phyloP scores from a whole-genome alignment of 2,888 invertebrate species.

The Sicus ferrugineus region DNA sequence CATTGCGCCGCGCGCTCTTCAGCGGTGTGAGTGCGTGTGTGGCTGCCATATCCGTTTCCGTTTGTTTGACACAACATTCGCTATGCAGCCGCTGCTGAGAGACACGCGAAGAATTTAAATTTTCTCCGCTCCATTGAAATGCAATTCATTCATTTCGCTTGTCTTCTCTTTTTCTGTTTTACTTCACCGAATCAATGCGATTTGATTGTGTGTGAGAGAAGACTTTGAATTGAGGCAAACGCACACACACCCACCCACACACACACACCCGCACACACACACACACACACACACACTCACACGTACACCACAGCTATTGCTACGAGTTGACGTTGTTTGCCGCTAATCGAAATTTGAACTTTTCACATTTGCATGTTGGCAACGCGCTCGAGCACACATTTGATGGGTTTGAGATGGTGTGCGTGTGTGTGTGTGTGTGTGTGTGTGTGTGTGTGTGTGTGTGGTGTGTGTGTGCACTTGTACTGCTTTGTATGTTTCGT shows the following conservation, averaged over 20 bases:
- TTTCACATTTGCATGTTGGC: conserved; percentile 20
- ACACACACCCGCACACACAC: neutral
- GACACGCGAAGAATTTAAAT: conserved; percentile 29
- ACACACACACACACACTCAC: neutral
- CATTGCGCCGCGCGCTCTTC: conserved; percentile 19
- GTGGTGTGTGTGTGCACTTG: no score
- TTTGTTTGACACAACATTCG: conserved; percentile 26
- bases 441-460: no score
- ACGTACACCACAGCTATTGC: neutral
- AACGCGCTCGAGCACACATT: neutral
- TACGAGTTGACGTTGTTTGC: conserved; percentile 7
- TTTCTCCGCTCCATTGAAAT: conserved; percentile 25
- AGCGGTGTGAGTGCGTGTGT: no score
- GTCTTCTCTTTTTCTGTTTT: neutral
- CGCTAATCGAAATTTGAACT: conserved; percentile 35
- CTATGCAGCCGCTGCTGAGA: conserved; percentile 22
- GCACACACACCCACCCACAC: conserved; percentile 6
- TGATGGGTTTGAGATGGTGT: neutral
- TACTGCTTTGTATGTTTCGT: no score
- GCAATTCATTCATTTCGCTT: conserved; percentile 19
- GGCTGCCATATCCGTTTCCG: conserved; percentile 30
- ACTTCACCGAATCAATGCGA: conserved; percentile 24
- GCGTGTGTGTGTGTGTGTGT: no score
- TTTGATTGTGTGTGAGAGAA: conserved; percentile 34
- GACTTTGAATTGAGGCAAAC: no score